Conservation (phyloP, 2,113 vertebrate species). For the Prionailurus viverrinus region DNA sequence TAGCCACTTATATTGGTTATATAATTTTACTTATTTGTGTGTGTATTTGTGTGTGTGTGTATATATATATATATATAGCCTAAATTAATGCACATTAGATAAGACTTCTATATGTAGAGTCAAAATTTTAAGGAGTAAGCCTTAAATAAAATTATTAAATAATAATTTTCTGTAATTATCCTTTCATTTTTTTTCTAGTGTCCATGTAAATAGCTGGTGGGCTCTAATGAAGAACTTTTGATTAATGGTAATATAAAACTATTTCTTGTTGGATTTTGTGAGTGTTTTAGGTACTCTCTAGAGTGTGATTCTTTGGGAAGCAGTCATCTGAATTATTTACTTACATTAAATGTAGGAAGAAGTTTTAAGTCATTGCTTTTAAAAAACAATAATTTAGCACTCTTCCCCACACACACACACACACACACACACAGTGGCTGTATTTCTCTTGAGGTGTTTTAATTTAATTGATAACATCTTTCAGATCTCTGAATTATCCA, state of each 20-base stretch:
- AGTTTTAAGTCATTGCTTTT: neutral
- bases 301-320: neutral
- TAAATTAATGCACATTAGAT: neutral
- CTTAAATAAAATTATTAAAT: conserved; percentile 11
- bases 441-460: neutral
- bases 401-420: neutral
- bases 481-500: neutral
- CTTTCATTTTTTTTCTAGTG: neutral
- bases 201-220: neutral
- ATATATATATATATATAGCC: neutral
- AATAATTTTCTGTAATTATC: neutral
- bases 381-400: neutral
- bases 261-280: neutral
- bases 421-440: neutral
- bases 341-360: neutral
- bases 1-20: neutral
- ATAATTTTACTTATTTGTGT: neutral
- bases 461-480: neutral
- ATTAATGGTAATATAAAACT: neutral
- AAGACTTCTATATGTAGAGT: neutral
- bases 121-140: neutral
- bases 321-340: neutral
- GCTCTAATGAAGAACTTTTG: neutral
- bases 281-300: neutral
- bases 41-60: no score